Conservation (phyloP, 1,140 invertebrate species). For the Thaumetopoea pityocampa region DNA sequence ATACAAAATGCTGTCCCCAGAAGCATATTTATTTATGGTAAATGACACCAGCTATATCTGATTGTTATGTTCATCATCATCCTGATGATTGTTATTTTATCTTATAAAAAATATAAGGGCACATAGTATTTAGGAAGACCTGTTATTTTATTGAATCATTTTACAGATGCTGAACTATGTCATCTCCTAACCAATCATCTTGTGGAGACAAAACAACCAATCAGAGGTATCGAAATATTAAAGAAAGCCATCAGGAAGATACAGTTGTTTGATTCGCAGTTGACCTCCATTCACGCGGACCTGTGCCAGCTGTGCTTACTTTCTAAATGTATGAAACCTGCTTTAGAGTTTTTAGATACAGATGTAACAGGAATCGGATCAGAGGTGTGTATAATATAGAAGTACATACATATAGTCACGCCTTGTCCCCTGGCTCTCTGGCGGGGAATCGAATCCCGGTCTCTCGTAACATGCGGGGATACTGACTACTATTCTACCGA, state of each 20-base stretch:
- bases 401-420: too few species aligned
- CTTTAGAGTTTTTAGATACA: constrained; percentile 90
- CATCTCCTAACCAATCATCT: constrained; percentile 88
- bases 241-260: constrained; percentile 92
- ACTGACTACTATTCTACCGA: too few species aligned
- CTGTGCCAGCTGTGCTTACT: constrained; percentile 94
- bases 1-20: too few species aligned
- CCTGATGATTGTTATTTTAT: too few species aligned
- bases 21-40: too few species aligned
- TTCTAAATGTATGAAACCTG: constrained; percentile 94
- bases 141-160: constrained; percentile 14
- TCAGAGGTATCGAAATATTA: constrained; percentile 90
- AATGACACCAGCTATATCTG: too few species aligned
- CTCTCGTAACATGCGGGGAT: too few species aligned
- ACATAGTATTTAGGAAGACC: too few species aligned
- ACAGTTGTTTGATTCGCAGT: constrained; percentile 89
- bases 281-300: constrained; percentile 96
- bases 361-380: constrained; percentile 94
- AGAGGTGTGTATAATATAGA: constrained; percentile 77
- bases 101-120: too few species aligned
- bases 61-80: too few species aligned
- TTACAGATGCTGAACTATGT: constrained; percentile 90
- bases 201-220: constrained; percentile 85
- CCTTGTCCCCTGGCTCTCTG: too few species aligned
- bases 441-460: too few species aligned